Conservation (phyloP, 2,888 invertebrate genomes). For the Drosophila histrio region DNA sequence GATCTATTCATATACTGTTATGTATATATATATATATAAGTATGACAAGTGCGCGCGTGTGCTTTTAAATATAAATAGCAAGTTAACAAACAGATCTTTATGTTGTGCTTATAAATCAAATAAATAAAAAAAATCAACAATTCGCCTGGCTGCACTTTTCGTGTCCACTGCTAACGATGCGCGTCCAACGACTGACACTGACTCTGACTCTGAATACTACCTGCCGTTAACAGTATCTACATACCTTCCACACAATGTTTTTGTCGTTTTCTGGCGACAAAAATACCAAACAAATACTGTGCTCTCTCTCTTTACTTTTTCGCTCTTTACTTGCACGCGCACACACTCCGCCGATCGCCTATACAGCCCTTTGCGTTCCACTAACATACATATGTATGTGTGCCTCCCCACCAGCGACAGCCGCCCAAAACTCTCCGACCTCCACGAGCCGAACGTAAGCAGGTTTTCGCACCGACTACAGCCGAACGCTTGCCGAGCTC, state of each 20-base stretch:
- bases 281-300: too few relatives aligned
- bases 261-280: too few relatives aligned
- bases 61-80: constrained; percentile 35
- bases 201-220: constrained; percentile 38
- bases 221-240: constrained; percentile 39
- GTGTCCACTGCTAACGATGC: constrained; percentile 64
- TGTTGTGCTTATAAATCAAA: constrained; percentile 11
- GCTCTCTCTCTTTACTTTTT: constrained; percentile 1
- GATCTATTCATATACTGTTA: constrained; percentile 33
- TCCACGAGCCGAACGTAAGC: constrained; percentile 22
- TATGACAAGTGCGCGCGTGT: constrained; percentile 29
- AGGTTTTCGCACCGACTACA: constrained; percentile 37
- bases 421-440: not conserved
- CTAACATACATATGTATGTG: not conserved
- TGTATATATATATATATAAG: constrained; percentile 19
- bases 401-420: not conserved
- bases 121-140: not conserved
- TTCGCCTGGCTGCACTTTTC: constrained; percentile 21
- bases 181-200: constrained; percentile 61
- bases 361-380: constrained; percentile 50
- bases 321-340: constrained; percentile 4
- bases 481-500: constrained; percentile 24
- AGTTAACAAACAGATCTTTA: constrained; percentile 28
- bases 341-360: constrained; percentile 34
- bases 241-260: not conserved